Evolutionary conservation across 2,797 vertebrate genomes (phyloP).

Genomic region (Bufotes viridis): DNA sequence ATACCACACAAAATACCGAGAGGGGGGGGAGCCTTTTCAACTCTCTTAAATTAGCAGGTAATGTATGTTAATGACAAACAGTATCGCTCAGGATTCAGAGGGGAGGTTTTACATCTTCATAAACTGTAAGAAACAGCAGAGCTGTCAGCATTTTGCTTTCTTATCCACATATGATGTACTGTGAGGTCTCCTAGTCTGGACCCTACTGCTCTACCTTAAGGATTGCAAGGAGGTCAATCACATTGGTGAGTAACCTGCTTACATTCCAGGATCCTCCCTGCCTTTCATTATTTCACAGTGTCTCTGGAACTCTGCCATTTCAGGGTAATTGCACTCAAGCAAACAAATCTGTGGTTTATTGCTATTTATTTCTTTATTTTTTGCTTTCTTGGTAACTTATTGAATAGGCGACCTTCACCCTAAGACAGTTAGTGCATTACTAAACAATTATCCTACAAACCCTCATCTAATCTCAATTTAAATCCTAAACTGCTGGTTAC

Average conservation of each 20-base stretch:
- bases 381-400: slow-evolving; percentile 64
- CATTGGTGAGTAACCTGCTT: slow-evolving; percentile 73
- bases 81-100: slow-evolving; percentile 71
- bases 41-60: slow-evolving; percentile 79
- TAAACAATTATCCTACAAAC: background rate
- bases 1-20: slow-evolving; percentile 79
- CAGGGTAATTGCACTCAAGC: background rate
- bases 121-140: slow-evolving; percentile 72
- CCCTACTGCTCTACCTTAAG: slow-evolving; percentile 66
- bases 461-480: background rate
- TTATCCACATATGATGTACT: slow-evolving; percentile 73
- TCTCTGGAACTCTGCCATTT: slow-evolving; percentile 38
- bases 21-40: slow-evolving; percentile 73
- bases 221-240: slow-evolving; percentile 71
- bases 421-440: background rate
- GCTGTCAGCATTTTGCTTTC: slow-evolving; percentile 72
- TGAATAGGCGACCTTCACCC: background rate
- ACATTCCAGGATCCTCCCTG: slow-evolving; percentile 33
- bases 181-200: slow-evolving; percentile 68
- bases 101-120: slow-evolving; percentile 75
- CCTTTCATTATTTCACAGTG: slow-evolving; percentile 4
- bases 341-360: slow-evolving; percentile 46
- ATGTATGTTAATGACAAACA: slow-evolving; percentile 71
- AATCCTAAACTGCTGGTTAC: slow-evolving; percentile 21
- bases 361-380: background rate